Evolutionary conservation across 1,140 invertebrate genomes (phyloP).

Genomic region (Cheumatopsyche charites): DNA sequence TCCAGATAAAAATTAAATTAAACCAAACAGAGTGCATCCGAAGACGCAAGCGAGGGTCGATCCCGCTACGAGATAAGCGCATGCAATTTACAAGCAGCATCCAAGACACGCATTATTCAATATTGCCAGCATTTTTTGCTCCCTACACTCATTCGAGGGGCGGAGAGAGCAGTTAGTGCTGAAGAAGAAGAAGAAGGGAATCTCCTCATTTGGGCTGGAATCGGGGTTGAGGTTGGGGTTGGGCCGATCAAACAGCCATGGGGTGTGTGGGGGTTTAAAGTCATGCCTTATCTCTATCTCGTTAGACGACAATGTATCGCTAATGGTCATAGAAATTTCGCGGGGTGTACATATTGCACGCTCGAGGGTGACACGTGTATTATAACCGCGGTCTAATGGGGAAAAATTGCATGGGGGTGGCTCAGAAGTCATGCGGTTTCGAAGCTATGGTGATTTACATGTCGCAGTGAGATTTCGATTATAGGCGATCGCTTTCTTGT

Average conservation of each 20-base stretch:
- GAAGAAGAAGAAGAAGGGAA: too few relatives aligned
- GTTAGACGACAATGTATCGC: slow-evolving; percentile 5
- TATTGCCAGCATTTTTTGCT: slow-evolving; percentile 30
- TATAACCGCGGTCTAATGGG: background rate
- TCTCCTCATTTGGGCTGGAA: too few relatives aligned
- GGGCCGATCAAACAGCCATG: slow-evolving; percentile 11
- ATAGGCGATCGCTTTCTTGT: too few relatives aligned
- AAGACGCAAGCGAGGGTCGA: slow-evolving; percentile 7
- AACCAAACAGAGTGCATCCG: slow-evolving; percentile 3
- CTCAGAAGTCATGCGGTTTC: background rate
- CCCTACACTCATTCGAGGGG: slow-evolving; percentile 19
- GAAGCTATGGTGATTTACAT: background rate
- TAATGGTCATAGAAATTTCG: background rate
- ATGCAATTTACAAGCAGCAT: slow-evolving; percentile 45
- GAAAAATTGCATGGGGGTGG: background rate
- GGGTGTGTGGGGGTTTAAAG: slow-evolving; percentile 38
- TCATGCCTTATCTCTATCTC: slow-evolving; percentile 42
- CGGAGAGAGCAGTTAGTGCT: slow-evolving; percentile 6
- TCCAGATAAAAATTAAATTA: slow-evolving; percentile 8
- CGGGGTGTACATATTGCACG: too few relatives aligned
- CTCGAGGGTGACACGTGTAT: background rate
- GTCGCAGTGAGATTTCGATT: background rate
- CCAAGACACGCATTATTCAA: slow-evolving; percentile 45
- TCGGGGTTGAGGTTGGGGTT: background rate
- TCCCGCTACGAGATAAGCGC: slow-evolving; percentile 31